Evolutionary conservation across 2,888 invertebrate species (phyloP), one percentile per base, ranked within the genome.

Genomic region (Andrena trimmerana): DNA sequence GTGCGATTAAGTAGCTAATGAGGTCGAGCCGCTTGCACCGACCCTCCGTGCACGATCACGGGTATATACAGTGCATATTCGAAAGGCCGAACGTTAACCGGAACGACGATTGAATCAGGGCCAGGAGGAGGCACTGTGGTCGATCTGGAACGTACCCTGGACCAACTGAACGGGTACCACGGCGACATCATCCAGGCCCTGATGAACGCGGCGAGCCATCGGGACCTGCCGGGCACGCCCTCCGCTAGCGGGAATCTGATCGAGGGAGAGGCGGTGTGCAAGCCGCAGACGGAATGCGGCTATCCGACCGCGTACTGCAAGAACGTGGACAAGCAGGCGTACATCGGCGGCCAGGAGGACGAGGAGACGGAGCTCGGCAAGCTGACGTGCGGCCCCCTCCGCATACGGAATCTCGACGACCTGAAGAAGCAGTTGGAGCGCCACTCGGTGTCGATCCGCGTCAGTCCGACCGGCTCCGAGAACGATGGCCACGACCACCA

Each of bases 381-480:
- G 90, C 97, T 97, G 71, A 96, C 97, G 16, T 96, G 97, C 20
- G 96, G 96, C 89, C 97, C 97, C n/a, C 96, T 98, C 92, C 96
- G 98, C 88, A 98, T 98, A 94, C 96, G 98, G 87, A 98, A 97
- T 94, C 95, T 98, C 86, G 98, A 98, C 94, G 98, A 98, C 94
- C 95, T 98, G 83, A 98, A 98, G 92, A 95, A 98, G 74, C 98
- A 98, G 94, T 95, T 98, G 90, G 98, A 98, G 94, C 97, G 98
- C 93, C 98, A 98, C 94, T 97, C 98, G 89, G 96, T 96, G 84
- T 95, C 97, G 29, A 97, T 98, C 94, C 97, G 97, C 97, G 97
- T 98, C 97, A 98, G 98, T 92, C 98, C 98, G 69, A 97, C 97
- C 89, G 98, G 98, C 82, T 98, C 98, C 76, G 98, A 98, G 94